phyloP scores from a whole-genome alignment of 2,113 vertebrate species.

The Poicephalus meyeri region DNA sequence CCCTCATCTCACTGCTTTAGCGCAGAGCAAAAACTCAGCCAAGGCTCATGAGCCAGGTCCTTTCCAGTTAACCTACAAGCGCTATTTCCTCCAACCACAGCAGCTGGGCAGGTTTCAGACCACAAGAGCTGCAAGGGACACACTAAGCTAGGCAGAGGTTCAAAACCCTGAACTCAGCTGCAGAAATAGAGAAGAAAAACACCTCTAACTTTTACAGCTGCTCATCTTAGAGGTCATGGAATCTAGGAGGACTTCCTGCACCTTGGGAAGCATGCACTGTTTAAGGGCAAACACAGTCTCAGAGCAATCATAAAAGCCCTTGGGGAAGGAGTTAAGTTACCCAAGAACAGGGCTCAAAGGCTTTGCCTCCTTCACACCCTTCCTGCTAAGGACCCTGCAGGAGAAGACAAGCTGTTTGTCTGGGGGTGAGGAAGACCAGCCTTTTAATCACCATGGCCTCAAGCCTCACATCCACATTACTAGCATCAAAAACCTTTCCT shows the following conservation, averaged over 20 bases:
- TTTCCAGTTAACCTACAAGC: neutral
- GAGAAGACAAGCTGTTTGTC: neutral
- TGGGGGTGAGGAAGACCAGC: neutral
- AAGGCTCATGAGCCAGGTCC: neutral
- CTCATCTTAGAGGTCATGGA: neutral
- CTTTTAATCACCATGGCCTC: neutral
- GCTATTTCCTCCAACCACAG: neutral
- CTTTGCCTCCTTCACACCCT: neutral
- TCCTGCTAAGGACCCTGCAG: neutral
- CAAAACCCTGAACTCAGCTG: neutral
- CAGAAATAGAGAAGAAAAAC: neutral
- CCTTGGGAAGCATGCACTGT: neutral
- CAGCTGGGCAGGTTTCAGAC: neutral
- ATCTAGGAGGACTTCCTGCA: neutral
- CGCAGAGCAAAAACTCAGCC: neutral
- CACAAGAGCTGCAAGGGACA: neutral
- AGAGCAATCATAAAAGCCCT: neutral
- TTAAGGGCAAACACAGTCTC: neutral
- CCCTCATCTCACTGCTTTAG: neutral
- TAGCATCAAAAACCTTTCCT: neutral
- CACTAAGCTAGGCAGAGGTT: neutral
- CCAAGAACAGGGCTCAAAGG: neutral
- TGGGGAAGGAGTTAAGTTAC: neutral
- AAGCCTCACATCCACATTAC: neutral
- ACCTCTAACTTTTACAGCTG: neutral